A percentile compares a stretch with the other conserved stretches of the same genome.
These are phyloP conservation scores for Solenopsis invicta DNA, from an alignment of 1,140 invertebrate species.

Conservation along the genomic window DNA sequence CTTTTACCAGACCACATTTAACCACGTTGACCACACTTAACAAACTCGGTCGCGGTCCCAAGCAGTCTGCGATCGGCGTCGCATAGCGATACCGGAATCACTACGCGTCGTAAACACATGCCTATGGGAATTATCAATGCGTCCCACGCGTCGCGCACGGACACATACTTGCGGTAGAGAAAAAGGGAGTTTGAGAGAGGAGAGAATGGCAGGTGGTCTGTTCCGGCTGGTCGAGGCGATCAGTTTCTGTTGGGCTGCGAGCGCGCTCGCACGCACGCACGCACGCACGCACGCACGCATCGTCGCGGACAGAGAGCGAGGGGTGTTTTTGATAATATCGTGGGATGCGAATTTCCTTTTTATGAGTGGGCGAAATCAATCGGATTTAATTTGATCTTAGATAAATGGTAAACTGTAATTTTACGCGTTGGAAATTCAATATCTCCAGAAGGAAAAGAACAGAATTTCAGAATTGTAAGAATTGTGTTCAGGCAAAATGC, in stretches of 20 bases:
- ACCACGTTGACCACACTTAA: slow-evolving; percentile 9
- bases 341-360: slow-evolving; percentile 24
- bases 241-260: slow-evolving; percentile 79
- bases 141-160: slow-evolving; percentile 64
- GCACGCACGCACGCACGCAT: slow-evolving; percentile 55
- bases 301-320: too few species aligned
- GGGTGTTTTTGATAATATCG: neutral
- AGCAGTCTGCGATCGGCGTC: slow-evolving; percentile 65
- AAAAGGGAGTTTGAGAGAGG: slow-evolving; percentile 63
- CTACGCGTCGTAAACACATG: slow-evolving; percentile 33
- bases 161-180: slow-evolving; percentile 27
- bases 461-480: neutral
- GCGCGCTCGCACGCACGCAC: slow-evolving; percentile 66
- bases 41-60: slow-evolving; percentile 59
- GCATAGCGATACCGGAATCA: slow-evolving; percentile 45
- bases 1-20: neutral
- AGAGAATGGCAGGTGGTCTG: slow-evolving; percentile 78
- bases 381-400: neutral
- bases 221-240: slow-evolving; percentile 70
- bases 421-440: neutral
- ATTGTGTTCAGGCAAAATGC: neutral
- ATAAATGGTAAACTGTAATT: neutral
- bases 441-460: neutral
- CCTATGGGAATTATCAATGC: slow-evolving; percentile 65
- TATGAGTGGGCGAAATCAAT: neutral